These are phyloP conservation scores for Callorhinus ursinus DNA, from an alignment of 2,113 vertebrate genomes.

Conservation along the genomic window DNA sequence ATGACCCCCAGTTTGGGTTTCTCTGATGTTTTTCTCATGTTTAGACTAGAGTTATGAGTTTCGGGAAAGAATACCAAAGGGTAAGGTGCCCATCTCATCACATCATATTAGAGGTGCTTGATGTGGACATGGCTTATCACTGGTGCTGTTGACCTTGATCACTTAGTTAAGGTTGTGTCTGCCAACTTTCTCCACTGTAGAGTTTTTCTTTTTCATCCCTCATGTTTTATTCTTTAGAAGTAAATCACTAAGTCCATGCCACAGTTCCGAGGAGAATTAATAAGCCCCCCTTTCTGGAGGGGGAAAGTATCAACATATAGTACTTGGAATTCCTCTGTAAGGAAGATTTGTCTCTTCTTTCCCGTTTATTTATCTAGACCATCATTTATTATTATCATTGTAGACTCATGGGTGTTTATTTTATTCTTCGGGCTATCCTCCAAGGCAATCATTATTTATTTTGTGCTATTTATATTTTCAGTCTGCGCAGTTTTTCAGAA, in stretches of 20 bases:
- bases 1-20: neutral
- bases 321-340: conserved; percentile 13
- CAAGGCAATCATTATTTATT: neutral
- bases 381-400: neutral
- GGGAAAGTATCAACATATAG: neutral
- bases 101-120: too few relatives aligned
- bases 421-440: neutral
- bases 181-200: neutral
- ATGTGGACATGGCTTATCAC: neutral
- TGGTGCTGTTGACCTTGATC: neutral
- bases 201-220: neutral
- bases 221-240: neutral
- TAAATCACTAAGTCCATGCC: neutral
- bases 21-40: neutral
- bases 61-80: neutral
- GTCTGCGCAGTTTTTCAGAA: neutral
- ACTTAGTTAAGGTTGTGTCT: neutral
- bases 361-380: neutral
- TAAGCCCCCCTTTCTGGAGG: neutral
- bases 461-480: neutral
- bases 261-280: neutral
- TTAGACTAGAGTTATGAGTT: neutral
- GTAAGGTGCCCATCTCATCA: neutral
- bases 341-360: neutral
- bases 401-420: neutral